These are phyloP conservation scores for Sphinx pinastri DNA, from an alignment of 2,888 invertebrate genomes.

Conservation along the genomic window DNA sequence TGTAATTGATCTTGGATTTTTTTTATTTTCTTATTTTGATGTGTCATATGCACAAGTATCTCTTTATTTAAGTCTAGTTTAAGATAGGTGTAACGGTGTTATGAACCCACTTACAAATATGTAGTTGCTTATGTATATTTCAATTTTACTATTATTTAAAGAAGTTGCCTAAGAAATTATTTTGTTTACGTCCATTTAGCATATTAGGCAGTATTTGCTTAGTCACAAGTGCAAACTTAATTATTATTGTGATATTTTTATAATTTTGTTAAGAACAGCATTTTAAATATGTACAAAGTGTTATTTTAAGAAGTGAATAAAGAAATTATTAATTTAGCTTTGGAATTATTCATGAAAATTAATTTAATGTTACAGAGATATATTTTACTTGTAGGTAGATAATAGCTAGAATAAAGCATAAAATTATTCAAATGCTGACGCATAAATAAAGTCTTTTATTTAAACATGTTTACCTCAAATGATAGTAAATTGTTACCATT, in stretches of 20 bases:
- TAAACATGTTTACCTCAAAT: constrained; percentile 3
- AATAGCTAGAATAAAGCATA: constrained; percentile 4
- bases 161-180: constrained; percentile 10
- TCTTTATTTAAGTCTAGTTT: neutral
- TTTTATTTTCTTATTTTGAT: neutral
- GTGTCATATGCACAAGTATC: neutral
- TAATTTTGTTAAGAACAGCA: constrained; percentile 15
- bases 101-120: neutral
- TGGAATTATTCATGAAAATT: constrained; percentile 2
- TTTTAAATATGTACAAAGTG: constrained; percentile 18
- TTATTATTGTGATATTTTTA: constrained; percentile 27
- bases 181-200: constrained; percentile 22
- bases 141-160: neutral
- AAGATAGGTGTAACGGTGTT: neutral
- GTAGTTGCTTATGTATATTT: neutral
- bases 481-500: neutral
- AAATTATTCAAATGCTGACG: constrained; percentile 24
- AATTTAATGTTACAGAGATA: neutral
- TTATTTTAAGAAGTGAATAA: constrained; percentile 4
- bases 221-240: constrained; percentile 7
- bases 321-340: constrained; percentile 7
- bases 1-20: neutral
- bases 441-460: constrained; percentile 27
- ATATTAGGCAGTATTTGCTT: constrained; percentile 10
- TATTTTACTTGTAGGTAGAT: constrained; percentile 11